Evolutionary conservation across 2,113 vertebrate genomes (phyloP).

Genomic region (Menidia beryllina): DNA sequence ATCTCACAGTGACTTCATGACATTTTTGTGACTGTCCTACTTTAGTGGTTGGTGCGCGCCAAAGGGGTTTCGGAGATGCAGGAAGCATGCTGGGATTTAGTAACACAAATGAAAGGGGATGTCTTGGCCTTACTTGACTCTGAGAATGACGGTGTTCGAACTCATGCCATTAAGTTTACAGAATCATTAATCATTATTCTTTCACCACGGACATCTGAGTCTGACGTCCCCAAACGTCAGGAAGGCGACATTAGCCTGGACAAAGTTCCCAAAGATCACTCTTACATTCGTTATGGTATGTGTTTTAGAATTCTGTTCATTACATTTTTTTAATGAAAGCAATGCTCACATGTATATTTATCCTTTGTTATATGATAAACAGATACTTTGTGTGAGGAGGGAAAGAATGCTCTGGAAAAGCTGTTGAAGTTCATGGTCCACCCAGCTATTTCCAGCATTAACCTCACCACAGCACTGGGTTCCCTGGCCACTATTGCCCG

Average conservation of each 20-base stretch:
- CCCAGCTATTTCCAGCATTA: constrained; percentile 96
- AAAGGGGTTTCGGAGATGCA: constrained; percentile 87
- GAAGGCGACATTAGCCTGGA: constrained; percentile 93
- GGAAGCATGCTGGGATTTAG: constrained; percentile 95
- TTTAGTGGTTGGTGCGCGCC: constrained; percentile 91
- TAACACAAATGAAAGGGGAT: constrained; percentile 90
- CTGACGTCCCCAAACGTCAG: constrained; percentile 89
- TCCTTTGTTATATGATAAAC: background rate
- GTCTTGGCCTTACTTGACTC: constrained; percentile 91
- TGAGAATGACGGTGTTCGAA: constrained; percentile 94
- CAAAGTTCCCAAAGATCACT: constrained; percentile 89
- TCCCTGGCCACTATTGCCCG: constrained; percentile 91
- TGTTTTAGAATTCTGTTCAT: background rate
- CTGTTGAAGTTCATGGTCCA: constrained; percentile 98
- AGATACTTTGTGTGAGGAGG: constrained; percentile 90
- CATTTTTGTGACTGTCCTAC: background rate
- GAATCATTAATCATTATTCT: constrained; percentile 92
- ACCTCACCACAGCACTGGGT: constrained; percentile 92
- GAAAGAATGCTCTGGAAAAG: constrained; percentile 89
- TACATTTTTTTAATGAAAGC: background rate
- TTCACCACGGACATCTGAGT: constrained; percentile 87
- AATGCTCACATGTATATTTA: background rate
- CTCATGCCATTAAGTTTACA: constrained; percentile 95
- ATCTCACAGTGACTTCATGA: background rate
- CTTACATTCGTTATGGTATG: constrained; percentile 90